Conservation (phyloP, 2,113 vertebrate genomes). For the Recurvirostra avosetta region DNA sequence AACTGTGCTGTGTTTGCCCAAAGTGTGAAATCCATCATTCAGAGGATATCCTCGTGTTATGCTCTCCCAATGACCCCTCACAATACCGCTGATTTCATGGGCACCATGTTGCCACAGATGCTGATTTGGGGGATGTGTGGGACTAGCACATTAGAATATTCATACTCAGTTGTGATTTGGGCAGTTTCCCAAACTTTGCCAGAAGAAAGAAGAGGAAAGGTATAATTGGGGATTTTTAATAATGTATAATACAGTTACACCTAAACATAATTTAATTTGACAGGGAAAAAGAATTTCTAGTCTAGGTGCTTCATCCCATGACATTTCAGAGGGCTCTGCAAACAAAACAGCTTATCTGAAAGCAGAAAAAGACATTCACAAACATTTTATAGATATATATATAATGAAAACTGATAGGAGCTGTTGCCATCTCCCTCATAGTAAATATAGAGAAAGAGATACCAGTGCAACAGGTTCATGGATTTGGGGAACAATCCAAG, state of each 20-base stretch:
- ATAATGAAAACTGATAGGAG: neutral
- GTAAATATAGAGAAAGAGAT: constrained; percentile 43
- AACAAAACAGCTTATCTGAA: neutral
- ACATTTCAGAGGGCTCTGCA: neutral
- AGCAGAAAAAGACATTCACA: neutral
- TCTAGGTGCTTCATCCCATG: neutral
- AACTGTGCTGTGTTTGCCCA: neutral
- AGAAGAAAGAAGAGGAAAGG: neutral
- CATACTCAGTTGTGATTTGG: neutral
- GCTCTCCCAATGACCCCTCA: neutral
- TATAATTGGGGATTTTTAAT: neutral
- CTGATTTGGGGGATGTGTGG: neutral
- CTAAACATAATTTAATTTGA: neutral
- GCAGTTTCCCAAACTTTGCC: neutral
- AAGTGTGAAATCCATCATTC: neutral
- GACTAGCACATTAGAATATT: neutral
- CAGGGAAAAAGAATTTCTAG: neutral
- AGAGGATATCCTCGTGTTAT: neutral
- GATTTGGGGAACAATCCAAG: neutral
- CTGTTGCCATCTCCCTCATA: constrained; percentile 1
- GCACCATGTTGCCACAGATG: accelerated
- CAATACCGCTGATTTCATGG: neutral
- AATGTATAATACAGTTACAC: neutral
- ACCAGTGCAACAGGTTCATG: constrained; percentile 30
- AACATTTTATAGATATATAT: neutral